Evolutionary conservation across 2,797 vertebrate species (phyloP), one percentile per base, ranked within the genome.

Genomic region (Arctocebus calabarensis): DNA sequence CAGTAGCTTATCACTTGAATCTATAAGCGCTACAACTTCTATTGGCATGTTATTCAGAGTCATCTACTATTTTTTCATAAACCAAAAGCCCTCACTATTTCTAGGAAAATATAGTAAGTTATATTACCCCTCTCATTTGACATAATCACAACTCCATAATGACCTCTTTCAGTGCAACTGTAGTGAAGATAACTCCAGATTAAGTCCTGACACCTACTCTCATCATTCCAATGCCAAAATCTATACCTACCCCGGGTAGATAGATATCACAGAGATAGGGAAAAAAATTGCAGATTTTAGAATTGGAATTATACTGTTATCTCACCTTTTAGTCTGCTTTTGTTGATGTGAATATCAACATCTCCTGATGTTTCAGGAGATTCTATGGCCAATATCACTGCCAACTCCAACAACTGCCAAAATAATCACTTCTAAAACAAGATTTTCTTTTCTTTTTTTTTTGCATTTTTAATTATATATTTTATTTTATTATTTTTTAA

Each of bases 371-470:
- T 52, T 52, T 52, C 48, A 52, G 14, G 8, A 74, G 59, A 84
- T 45, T 86, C 40, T 66, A n/a, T 32, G 12, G 27, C 48, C 20
- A 45, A 2, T 75, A 61, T 25, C 29, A 61, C 48, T 59, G 17
- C 32, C 10, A 81, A 81, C 34, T 73, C 32, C 16, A 77, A 34
- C 23, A 71, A 45, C 7, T 20, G 11, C 40, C 48, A 48, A 77
- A 91, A 75, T n/a, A 91, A 40, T 19, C 45, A 70, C 27, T 88
- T 86, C 32, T 84, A 55, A 84, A 94, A 68, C 29, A 57, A 84
- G 62, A 83, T 45, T 40, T 40, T 5, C 40, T 40, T 40, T 40
- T 40, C 40, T 40, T 40, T 40, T 40, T 40, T 40, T 40, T 40
- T 40, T 40, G 40, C 40, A 40, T 40, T 40, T 40, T 40, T 40